These are phyloP conservation scores for Agapostemon virescens DNA, from an alignment of 2,888 invertebrate genomes.

Conservation along the genomic window DNA sequence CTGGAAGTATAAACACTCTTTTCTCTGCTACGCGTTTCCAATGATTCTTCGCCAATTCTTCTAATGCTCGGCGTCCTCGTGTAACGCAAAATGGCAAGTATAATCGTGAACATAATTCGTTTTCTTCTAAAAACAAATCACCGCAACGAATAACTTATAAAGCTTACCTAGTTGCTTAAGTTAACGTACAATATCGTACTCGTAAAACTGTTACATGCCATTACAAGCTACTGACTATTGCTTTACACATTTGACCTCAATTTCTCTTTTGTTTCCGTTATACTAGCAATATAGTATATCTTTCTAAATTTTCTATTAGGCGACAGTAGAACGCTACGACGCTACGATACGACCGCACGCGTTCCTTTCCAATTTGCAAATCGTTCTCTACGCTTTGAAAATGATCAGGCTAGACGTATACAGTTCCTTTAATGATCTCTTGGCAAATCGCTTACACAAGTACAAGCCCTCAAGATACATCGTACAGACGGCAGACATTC, in stretches of 20 bases:
- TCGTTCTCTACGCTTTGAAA: background rate
- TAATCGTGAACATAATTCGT: constrained; percentile 42
- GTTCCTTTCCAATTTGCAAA: background rate
- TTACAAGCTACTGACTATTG: constrained; percentile 61
- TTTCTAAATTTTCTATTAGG: background rate
- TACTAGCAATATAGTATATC: background rate
- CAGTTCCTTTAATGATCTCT: constrained; percentile 28
- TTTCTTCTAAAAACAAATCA: constrained; percentile 21
- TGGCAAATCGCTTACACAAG: constrained; percentile 23
- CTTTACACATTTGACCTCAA: constrained; percentile 44
- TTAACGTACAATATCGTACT: constrained; percentile 41
- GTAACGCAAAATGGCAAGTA: constrained; percentile 16
- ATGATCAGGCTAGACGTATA: constrained; percentile 14
- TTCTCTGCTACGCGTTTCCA: background rate
- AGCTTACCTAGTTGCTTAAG: constrained; percentile 33
- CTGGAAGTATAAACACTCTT: background rate
- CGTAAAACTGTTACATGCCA: constrained; percentile 38
- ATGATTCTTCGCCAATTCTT: background rate
- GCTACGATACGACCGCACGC: background rate
- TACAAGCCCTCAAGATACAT: constrained; percentile 34
- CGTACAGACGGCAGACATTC: constrained; percentile 16
- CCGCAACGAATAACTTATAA: constrained; percentile 43
- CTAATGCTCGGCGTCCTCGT: background rate
- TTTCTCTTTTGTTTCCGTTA: constrained; percentile 7
- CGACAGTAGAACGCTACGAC: background rate